Evolutionary conservation across 2,113 vertebrate species (phyloP).

Genomic region (Macrotis lagotis): DNA sequence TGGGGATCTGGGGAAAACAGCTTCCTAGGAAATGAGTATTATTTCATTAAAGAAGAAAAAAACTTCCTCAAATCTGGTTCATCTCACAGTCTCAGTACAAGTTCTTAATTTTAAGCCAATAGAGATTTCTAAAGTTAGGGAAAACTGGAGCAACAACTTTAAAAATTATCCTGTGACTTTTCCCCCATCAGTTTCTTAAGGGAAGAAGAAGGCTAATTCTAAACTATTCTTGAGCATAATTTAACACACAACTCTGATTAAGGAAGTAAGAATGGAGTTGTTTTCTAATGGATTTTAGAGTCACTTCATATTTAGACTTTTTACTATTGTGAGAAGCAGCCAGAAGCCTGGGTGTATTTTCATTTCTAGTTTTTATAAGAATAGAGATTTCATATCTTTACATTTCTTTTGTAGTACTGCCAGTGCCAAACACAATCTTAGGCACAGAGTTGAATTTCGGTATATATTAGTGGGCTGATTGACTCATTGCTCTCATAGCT

Average conservation of each 20-base stretch:
- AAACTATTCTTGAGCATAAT: conserved; percentile 73
- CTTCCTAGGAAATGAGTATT: conserved; percentile 72
- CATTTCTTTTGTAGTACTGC: conserved; percentile 2
- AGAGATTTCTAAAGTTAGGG: conserved; percentile 80
- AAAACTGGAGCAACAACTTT: conserved; percentile 82
- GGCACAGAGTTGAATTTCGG: neutral
- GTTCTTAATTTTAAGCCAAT: conserved; percentile 81
- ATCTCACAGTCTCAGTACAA: conserved; percentile 81
- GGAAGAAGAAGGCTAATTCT: conserved; percentile 70
- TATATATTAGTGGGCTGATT: neutral
- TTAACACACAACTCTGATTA: conserved; percentile 67
- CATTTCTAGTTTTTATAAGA: conserved; percentile 39
- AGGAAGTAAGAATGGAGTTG: conserved; percentile 72
- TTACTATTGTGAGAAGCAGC: conserved; percentile 62
- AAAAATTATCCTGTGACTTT: conserved; percentile 79
- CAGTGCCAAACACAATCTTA: conserved; percentile 5
- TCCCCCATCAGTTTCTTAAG: conserved; percentile 71
- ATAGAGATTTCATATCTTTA: neutral
- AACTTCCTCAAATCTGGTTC: conserved; percentile 81
- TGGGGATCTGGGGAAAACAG: conserved; percentile 78
- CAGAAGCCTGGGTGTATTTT: conserved; percentile 31
- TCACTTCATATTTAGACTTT: conserved; percentile 70
- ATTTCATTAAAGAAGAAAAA: conserved; percentile 73
- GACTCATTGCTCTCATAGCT: neutral
- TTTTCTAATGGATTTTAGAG: conserved; percentile 69